Conservation (phyloP, 2,797 vertebrate genomes). For the Micromesistius poutassou region DNA sequence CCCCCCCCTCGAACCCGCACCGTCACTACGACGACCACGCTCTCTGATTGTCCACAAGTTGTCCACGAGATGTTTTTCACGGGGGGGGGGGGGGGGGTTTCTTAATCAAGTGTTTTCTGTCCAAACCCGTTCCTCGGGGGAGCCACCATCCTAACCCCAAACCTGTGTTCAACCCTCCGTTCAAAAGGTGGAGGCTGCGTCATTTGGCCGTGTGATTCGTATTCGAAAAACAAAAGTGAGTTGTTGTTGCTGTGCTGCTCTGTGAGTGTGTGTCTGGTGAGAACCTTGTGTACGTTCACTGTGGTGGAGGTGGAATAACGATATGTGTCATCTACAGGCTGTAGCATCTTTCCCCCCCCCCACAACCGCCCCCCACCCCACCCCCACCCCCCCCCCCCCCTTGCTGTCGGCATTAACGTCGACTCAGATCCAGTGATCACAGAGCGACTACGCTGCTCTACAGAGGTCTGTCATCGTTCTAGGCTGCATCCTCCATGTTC, state of each 20-base stretch:
- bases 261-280: slow-evolving; percentile 46
- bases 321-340: background rate
- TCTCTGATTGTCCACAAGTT: slow-evolving; percentile 68
- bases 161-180: slow-evolving; percentile 19
- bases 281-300: background rate
- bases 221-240: slow-evolving; percentile 41
- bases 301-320: background rate
- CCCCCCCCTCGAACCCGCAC: slow-evolving; percentile 49
- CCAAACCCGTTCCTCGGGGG: slow-evolving; percentile 4
- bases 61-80: background rate
- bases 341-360: background rate
- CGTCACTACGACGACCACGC: slow-evolving; percentile 37
- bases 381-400: no score
- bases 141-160: slow-evolving; percentile 39
- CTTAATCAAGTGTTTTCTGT: background rate
- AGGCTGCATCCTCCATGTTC: slow-evolving; percentile 41
- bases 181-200: slow-evolving; percentile 31
- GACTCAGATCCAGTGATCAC: slow-evolving; percentile 43
- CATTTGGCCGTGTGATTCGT: slow-evolving; percentile 45
- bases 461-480: slow-evolving; percentile 1
- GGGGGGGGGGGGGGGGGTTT: no score
- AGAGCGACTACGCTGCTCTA: slow-evolving; percentile 31
- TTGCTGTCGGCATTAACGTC: background rate
- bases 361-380: no score
- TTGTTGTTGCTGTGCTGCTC: slow-evolving; percentile 54